Base-by-base conservation (phyloP, 1,140 invertebrate genomes). In the Rhopalosiphum maidis region DNA sequence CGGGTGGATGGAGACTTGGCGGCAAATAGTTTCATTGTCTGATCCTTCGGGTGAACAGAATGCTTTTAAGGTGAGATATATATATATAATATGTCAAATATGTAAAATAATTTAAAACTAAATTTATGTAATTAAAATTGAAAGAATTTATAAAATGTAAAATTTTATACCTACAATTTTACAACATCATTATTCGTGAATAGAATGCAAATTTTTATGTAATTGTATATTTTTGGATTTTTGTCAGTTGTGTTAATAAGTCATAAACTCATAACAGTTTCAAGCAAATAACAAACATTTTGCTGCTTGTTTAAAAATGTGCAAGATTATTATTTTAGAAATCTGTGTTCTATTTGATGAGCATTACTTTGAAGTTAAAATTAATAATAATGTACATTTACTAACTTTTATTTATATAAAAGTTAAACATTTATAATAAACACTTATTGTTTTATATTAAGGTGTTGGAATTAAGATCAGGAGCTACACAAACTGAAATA, bases 21-120 rank as follows among this genome's bases (percentile, higher is more conserved):
- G 97, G 94, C 97, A 99, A 95, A 96, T 99, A 22, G 96, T 98
- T 23, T 97, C 98, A 94, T 96, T 98, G 41, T 97, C 97, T 22
- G 99, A 99, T 96, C 97, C 98, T 11, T 96, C 97, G 94, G 98
- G 98, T 2, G 98, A 99, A 95, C 96, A 97, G 91, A 98, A 99
- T 95, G 98, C 98, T 21, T 98, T 98, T 94, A 98, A 97, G 96
- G 97, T 98, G 94, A 94, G 94, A 90, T 43, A 93, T 41, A 21
- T 23, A 23, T 55, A 55, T 55, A 23, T 60, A 25, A 3, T 60
- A 60, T 68, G 25, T 30, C 3, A 60, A 60, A 30, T 60, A 60
- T 60, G 9, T 15, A n/a, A 68, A 90, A 90, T 22, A 54, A 1
- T 7, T 37, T 37, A 87, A 21, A 46, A 46, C 43, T 30, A 46